Evolutionary conservation across 2,797 vertebrate genomes (phyloP).

Genomic region (Alectoris magna): DNA sequence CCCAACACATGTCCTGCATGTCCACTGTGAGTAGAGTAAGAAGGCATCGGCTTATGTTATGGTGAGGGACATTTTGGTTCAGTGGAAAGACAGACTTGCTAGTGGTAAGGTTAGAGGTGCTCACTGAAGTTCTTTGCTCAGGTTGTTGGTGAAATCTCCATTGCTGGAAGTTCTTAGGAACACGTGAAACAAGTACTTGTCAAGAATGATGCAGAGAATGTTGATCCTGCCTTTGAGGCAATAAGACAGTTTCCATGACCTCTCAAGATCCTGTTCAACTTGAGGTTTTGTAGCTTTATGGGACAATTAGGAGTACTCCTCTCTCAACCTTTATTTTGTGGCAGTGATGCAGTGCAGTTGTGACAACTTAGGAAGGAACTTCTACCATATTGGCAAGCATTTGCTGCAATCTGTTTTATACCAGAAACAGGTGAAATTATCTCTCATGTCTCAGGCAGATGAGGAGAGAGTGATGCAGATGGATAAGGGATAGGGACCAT

Average conservation of each 20-base stretch:
- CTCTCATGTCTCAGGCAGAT: background rate
- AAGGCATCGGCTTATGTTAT: background rate
- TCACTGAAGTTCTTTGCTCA: background rate
- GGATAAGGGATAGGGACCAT: background rate
- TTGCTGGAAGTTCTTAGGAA: background rate
- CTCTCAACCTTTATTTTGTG: background rate
- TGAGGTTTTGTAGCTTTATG: background rate
- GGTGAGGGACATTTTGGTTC: background rate
- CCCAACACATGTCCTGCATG: too few relatives aligned
- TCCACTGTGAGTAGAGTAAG: accelerated
- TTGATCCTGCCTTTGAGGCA: background rate
- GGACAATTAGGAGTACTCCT: background rate
- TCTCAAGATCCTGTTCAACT: background rate
- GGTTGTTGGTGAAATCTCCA: background rate
- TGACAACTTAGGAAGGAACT: background rate
- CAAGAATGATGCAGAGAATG: background rate
- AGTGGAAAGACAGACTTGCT: background rate
- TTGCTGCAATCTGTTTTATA: background rate
- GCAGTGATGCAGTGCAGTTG: background rate
- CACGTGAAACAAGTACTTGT: background rate
- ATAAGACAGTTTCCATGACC: background rate
- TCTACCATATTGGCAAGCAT: background rate
- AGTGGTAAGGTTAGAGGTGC: background rate
- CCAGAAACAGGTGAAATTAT: background rate
- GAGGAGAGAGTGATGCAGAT: background rate